Evolutionary conservation across 2,888 invertebrate genomes (phyloP).

Genomic region (Cataglyphis altisquamis): DNA sequence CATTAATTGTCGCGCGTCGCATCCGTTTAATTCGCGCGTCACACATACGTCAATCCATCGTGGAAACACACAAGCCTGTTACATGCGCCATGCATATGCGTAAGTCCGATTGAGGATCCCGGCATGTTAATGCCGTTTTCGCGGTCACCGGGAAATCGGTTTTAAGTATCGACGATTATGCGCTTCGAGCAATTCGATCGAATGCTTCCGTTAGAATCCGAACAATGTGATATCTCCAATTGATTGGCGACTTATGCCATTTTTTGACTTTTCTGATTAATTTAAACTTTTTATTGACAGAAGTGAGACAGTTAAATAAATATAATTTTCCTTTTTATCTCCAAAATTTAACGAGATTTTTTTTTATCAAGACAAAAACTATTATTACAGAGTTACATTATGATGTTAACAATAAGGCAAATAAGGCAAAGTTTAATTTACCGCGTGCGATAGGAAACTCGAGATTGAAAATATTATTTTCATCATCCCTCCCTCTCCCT

Average conservation of each 20-base stretch:
- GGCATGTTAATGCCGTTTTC: slow-evolving; percentile 65
- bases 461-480: slow-evolving; percentile 30
- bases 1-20: slow-evolving; percentile 46
- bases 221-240: slow-evolving; percentile 10
- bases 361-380: slow-evolving; percentile 4
- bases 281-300: not conserved
- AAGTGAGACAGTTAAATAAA: not conserved
- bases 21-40: slow-evolving; percentile 49
- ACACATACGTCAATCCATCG: slow-evolving; percentile 68
- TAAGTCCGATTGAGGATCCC: slow-evolving; percentile 51
- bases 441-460: slow-evolving; percentile 9
- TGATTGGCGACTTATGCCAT: not conserved
- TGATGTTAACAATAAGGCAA: not conserved
- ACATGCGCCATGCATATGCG: slow-evolving; percentile 63
- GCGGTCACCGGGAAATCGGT: slow-evolving; percentile 56
- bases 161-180: slow-evolving; percentile 36
- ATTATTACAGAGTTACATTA: not conserved
- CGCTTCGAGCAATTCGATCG: not conserved
- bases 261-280: not conserved
- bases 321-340: not conserved
- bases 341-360: not conserved
- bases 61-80: slow-evolving; percentile 62
- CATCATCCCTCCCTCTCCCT: not conserved
- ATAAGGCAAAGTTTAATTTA: slow-evolving; percentile 10
- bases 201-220: slow-evolving; percentile 6